Conservation (phyloP, 2,113 vertebrate genomes). For the Platysternon megacephalum region DNA sequence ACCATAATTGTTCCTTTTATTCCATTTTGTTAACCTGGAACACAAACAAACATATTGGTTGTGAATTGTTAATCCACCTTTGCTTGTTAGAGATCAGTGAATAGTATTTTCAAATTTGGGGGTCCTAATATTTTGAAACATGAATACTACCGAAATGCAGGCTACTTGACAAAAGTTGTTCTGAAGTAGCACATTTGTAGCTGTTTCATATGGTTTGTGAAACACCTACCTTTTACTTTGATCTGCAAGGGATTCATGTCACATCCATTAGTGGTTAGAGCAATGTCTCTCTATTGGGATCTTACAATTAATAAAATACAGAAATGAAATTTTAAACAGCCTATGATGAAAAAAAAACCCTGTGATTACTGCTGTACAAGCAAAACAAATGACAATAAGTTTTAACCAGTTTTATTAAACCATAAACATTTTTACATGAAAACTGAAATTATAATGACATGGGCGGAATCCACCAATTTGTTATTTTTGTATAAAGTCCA, state of each 20-base stretch:
- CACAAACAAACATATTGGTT: not conserved
- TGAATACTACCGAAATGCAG: not conserved
- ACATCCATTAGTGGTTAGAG: not conserved
- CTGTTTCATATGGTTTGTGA: not conserved
- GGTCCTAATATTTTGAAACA: not conserved
- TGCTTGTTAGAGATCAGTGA: not conserved
- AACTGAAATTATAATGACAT: not conserved
- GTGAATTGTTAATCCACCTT: not conserved
- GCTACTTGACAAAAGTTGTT: not conserved
- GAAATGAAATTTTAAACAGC: not conserved
- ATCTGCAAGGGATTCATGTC: not conserved
- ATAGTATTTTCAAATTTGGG: not conserved
- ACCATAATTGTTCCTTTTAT: not conserved
- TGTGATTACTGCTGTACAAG: not conserved
- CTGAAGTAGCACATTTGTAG: not conserved
- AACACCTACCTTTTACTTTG: not conserved
- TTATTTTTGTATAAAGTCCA: not conserved
- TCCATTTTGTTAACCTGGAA: not conserved
- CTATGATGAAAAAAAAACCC: not conserved
- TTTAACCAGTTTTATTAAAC: not conserved
- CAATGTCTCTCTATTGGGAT: not conserved
- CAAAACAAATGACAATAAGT: not conserved
- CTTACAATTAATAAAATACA: not conserved
- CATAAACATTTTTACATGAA: not conserved
- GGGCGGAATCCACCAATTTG: not conserved